Base-by-base conservation (phyloP, 2,888 invertebrate species). In the Adelognathus sp. region DNA sequence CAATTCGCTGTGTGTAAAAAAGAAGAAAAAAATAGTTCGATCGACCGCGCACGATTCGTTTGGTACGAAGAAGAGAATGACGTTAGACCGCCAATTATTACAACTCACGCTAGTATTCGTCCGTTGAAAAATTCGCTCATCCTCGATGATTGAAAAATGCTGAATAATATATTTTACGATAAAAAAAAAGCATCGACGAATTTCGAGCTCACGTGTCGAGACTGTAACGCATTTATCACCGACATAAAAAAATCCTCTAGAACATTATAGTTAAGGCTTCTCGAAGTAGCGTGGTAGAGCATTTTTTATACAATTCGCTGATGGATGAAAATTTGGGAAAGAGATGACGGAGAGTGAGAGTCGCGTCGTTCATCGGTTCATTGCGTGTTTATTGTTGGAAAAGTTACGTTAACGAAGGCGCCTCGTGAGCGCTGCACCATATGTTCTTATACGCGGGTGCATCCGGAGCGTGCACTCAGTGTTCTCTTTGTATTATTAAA, bases 361-460 rank as follows among this genome's bases (percentile, higher is more conserved):
- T 29, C 41, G 58, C 50, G 70, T 69, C 70, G 69, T 64, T 76
- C 69, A 75, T 79, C 81, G 61, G 66, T 80, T 82, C 63, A 78
- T 73, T 73, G 71, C 67, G 46, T 72, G 73, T 80, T 73, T 66
- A 75, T 81, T 75, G 79, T 81, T 80, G 69, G 70, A 52, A 56
- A 60, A 71, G 77, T 78, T 81, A 75, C 54, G 67, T 72, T 79
- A 56, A 76, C 73, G 64, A 27, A 58, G 58, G 29, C 46, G 64
- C 50, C 27, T 36, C 36, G 36, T 39, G 16, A 36, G 54, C 39
- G 66, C 24, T 66, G 50, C 52, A 66, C 64, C 52, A 46, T 52
- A 54, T 54, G 52, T 66, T 66, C 66, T 66, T 39, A 46, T 46
- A 54, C 18, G 39, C 6, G 69, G 64, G 69, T 75, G 70, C 56